These are phyloP conservation scores for Colostygia pectinataria DNA, from an alignment of 2,888 invertebrate genomes.

Conservation along the genomic window DNA sequence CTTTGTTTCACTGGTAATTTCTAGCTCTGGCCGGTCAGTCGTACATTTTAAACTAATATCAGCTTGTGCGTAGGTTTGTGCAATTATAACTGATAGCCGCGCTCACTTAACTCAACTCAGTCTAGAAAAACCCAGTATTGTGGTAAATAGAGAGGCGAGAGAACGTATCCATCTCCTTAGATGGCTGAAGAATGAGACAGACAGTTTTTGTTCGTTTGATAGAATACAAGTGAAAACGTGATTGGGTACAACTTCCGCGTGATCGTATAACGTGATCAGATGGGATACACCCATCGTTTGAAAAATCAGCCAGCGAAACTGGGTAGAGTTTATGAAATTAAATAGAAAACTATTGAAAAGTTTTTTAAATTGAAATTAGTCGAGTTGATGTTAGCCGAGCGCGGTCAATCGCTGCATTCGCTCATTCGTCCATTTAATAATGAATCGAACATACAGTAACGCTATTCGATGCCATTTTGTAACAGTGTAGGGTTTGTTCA, in stretches of 20 bases:
- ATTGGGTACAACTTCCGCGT: too few relatives aligned
- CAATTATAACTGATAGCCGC: constrained; percentile 25
- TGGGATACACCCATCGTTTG: too few relatives aligned
- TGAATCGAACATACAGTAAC: constrained; percentile 49
- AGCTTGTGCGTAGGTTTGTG: constrained; percentile 45
- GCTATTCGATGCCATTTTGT: constrained; percentile 56
- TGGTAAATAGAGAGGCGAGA: neutral
- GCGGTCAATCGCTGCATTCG: constrained; percentile 36
- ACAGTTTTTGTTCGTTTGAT: neutral
- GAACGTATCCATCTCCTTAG: constrained; percentile 9
- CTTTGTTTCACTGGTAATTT: constrained; percentile 12
- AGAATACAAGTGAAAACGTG: neutral
- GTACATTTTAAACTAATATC: constrained; percentile 30
- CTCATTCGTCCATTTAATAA: constrained; percentile 48
- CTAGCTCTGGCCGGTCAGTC: constrained; percentile 25
- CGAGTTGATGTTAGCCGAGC: neutral
- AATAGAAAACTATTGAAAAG: too few relatives aligned
- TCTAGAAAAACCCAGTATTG: neutral
- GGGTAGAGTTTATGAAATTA: too few relatives aligned
- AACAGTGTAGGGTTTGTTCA: constrained; percentile 31
- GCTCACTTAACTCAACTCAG: neutral
- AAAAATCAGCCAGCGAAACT: too few relatives aligned
- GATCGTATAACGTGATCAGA: too few relatives aligned
- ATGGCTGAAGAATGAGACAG: constrained; percentile 16
- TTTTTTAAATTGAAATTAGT: too few relatives aligned